Conservation (phyloP, 2,113 vertebrate genomes). For the Cebidichthys violaceus region DNA sequence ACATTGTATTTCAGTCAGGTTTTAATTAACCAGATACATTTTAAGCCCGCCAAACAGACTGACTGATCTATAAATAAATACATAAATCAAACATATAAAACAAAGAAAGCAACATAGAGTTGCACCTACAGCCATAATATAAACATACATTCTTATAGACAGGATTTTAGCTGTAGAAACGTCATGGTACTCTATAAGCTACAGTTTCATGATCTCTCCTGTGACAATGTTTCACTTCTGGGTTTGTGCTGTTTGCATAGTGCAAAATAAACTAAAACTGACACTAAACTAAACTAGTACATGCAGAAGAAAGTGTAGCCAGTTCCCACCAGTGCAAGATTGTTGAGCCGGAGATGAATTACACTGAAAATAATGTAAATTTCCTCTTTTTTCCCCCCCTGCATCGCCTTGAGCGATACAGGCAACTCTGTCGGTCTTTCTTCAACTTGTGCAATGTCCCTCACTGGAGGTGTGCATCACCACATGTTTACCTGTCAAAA, state of each 20-base stretch:
- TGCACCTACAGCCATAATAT: neutral
- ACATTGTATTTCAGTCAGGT: neutral
- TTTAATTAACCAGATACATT: neutral
- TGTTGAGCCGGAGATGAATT: conserved; percentile 17
- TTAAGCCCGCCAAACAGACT: neutral
- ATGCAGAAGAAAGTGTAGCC: neutral
- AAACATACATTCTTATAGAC: neutral
- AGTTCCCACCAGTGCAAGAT: neutral
- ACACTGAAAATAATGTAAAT: conserved; percentile 17
- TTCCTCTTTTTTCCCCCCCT: neutral
- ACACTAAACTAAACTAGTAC: neutral
- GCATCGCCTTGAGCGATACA: conserved; percentile 13
- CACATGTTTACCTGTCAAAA: conserved; percentile 79
- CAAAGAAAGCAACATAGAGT: neutral
- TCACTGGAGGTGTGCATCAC: conserved; percentile 67
- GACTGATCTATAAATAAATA: neutral
- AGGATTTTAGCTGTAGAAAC: neutral
- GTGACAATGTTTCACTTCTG: neutral
- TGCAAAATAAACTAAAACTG: neutral
- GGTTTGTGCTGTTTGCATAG: neutral
- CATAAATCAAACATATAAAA: neutral
- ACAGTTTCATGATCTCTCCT: neutral
- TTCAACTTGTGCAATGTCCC: conserved; percentile 47
- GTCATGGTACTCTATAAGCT: neutral
- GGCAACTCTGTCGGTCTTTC: conserved; percentile 47